Base-by-base conservation (phyloP, 2,797 vertebrate genomes). In the Eleutherodactylus coqui region DNA sequence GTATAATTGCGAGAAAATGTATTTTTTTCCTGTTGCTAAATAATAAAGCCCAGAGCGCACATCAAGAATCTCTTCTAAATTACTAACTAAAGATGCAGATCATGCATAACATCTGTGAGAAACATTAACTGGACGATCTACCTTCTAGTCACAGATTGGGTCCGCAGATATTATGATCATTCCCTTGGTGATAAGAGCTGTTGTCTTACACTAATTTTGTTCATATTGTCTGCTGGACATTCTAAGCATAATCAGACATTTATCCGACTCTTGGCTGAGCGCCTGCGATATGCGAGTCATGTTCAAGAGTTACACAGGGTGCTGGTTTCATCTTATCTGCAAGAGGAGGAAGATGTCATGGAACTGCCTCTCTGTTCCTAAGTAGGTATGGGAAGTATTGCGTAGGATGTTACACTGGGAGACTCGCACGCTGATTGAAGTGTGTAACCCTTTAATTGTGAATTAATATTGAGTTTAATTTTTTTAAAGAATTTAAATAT, bases 31-130 rank as follows among this genome's bases (percentile, higher is more conserved):
- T 45, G 64, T 69, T 69, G 19, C 34, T 69, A 19, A 69, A 38
- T 73, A 1, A 41, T 45, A 73, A 4, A 73, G 16, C n/a, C 21
- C 38, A 45, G 41, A 45, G 70, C 38, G 27, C 45, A 41, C n/a
- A 73, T 27, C 45, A 27, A 73, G 45, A 43, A 27, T 27, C 69
- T 43, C 69, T 27, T n/a, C 70, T 45, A 73, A 73, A 73, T 73
- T n/a, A 45, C 70, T n/a, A 14, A 73, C 38, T 73, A 8, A 43
- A 14, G 41, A 45, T 45, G 38, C 70, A 73, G 41, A 73, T 73
- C 70, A 73, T 73, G 70, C 5, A 45, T 73, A 73, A 27, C 70
- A 73, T 73, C 70, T 73, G 70, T 2, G 13, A 41, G 27, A 27
- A 27, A 45, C 70, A 73, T 43, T n/a, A 45, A 41, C 21, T 45